A percentile compares a stretch with the other conserved stretches of the same genome.
phyloP scores from a whole-genome alignment of 2,113 vertebrate species.

The Dasypus novemcinctus region DNA sequence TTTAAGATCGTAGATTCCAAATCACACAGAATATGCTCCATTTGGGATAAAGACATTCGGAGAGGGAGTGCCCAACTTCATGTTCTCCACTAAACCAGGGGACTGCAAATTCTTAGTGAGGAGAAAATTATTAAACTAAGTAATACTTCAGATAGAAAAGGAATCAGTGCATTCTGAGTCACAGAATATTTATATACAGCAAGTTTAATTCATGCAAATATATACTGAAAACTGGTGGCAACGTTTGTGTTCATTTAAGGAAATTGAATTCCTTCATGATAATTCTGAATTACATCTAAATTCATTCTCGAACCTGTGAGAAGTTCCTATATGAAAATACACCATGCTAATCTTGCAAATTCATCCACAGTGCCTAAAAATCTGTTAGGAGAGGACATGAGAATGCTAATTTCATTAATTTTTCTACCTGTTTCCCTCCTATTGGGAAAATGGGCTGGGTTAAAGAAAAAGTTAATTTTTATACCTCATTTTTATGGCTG shows the following conservation, averaged over 20 bases:
- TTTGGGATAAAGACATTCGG: not conserved
- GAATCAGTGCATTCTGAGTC: not conserved
- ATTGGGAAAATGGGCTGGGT: conserved; percentile 8
- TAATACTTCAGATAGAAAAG: not conserved
- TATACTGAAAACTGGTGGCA: not conserved
- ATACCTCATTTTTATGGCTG: conserved; percentile 16
- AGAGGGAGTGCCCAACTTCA: not conserved
- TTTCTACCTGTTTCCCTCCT: conserved; percentile 29
- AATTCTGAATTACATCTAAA: conserved; percentile 60
- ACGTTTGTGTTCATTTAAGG: not conserved
- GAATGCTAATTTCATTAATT: conserved; percentile 55
- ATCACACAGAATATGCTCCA: not conserved
- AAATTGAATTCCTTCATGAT: conserved; percentile 43
- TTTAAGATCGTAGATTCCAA: not conserved
- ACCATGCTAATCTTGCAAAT: conserved; percentile 43
- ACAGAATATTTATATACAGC: not conserved
- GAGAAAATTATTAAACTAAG: not conserved
- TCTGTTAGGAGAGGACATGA: not conserved
- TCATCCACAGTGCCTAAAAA: conserved; percentile 6
- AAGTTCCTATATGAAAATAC: conserved; percentile 42
- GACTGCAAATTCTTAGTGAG: not conserved
- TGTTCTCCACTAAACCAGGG: not conserved
- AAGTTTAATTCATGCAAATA: conserved; percentile 49
- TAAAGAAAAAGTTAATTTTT: conserved; percentile 54
- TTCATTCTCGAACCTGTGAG: not conserved